Base-by-base conservation (phyloP, 1,140 invertebrate species). In the Phymastichus coffea region DNA sequence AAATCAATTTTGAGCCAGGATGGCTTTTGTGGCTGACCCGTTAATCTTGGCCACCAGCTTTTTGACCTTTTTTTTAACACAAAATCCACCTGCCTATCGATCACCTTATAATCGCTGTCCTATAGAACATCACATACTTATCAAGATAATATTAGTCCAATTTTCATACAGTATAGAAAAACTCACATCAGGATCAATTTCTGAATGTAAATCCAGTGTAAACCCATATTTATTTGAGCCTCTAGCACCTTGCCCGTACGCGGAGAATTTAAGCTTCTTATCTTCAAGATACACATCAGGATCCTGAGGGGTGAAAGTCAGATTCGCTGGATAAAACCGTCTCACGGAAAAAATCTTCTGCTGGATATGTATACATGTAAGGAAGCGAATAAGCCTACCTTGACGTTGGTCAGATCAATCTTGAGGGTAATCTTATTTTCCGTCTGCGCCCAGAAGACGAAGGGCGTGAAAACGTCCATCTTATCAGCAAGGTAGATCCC, bases 381-480 rank as follows among this genome's bases (percentile, higher is more conserved):
- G n/a, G n/a, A n/a, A n/a, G n/a, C n/a, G n/a, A n/a, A n/a, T n/a
- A n/a, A n/a, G n/a, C n/a, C n/a, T 82, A 90, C 88, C 79, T 85
- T 81, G 25, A 88, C 88, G 81, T 94, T 88, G 74, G 88, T 90
- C 37, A 96, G 81, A 73, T 95, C 93, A 54, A 96, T 86, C 78
- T 89, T 91, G 9, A 96, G 75, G 17, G 86, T 88, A 30, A 96
- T 73, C 61, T 82, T 82, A 64, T 84, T 81, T 67, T 88, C 86
- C 28, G 89, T 93, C 84, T 96, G 93, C 12, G 93, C 91, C 93
- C 94, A 97, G 76, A 93, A 95, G 1, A 96, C 92, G 76, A 94
- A 93, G 3, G 93, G 93, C 74, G 87, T 91, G 37, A 86, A 67
- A 51, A 64, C 63, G 2, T 74, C 57, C 49, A n/a, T n/a, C n/a